phyloP scores from a whole-genome alignment of 2,113 vertebrate species.

The Festucalex cinctus region DNA sequence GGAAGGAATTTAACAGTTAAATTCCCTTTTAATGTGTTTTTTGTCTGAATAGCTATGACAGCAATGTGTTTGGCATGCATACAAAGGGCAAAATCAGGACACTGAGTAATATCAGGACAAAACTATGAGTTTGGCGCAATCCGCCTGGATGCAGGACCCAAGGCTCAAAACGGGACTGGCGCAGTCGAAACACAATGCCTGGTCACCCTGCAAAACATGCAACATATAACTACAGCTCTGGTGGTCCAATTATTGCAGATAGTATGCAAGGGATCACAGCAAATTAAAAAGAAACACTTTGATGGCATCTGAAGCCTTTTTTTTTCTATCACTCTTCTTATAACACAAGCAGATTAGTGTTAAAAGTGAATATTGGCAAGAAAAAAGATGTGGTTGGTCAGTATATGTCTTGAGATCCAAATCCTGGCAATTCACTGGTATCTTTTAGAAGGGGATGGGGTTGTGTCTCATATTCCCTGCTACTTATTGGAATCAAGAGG shows the following conservation, averaged over 20 bases:
- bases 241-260: slow-evolving; percentile 29
- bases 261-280: slow-evolving; percentile 18
- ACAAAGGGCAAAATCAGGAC: too few relatives aligned
- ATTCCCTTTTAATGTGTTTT: too few relatives aligned
- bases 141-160: too few relatives aligned
- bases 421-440: slow-evolving; percentile 41
- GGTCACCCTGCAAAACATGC: too few relatives aligned
- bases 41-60: too few relatives aligned
- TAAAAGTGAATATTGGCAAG: slow-evolving; percentile 35
- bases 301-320: slow-evolving; percentile 24
- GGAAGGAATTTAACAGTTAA: too few relatives aligned
- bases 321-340: slow-evolving; percentile 15
- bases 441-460: slow-evolving; percentile 15
- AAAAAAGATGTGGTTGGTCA: slow-evolving; percentile 42
- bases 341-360: slow-evolving; percentile 36
- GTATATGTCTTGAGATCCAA: slow-evolving; percentile 54
- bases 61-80: too few relatives aligned
- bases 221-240: slow-evolving; percentile 11
- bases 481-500: slow-evolving; percentile 45
- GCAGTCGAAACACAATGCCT: too few relatives aligned
- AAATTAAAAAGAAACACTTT: background rate
- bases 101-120: too few relatives aligned
- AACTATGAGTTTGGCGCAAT: too few relatives aligned
- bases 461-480: slow-evolving; percentile 5
- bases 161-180: too few relatives aligned